Conservation (phyloP, 2,797 vertebrate genomes). For the Phataginus tricuspis region DNA sequence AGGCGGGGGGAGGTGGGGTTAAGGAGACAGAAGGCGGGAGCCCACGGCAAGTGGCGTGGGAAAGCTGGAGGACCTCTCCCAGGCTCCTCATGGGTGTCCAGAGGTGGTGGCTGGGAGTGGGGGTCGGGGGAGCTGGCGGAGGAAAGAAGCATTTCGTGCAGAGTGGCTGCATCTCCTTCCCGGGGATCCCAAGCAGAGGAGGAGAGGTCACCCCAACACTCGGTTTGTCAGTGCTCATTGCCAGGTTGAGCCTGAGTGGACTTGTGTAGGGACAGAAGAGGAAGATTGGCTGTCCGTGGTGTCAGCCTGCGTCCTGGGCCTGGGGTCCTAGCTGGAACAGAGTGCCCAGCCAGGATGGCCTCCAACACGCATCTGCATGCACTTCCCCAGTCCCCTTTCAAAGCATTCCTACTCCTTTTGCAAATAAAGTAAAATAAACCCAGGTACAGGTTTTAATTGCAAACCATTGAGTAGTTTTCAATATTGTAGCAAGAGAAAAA, state of each 20-base stretch:
- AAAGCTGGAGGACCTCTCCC: rapidly evolving
- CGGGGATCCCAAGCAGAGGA: neutral
- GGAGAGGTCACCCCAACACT: rapidly evolving
- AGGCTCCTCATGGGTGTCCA: rapidly evolving
- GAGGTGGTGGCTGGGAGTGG: too few relatives aligned
- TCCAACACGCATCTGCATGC: rapidly evolving
- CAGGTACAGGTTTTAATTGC: neutral
- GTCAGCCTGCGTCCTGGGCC: rapidly evolving
- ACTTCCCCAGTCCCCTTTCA: neutral
- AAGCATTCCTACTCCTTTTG: too few relatives aligned
- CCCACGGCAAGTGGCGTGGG: neutral
- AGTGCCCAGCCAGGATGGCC: neutral
- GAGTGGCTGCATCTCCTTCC: neutral
- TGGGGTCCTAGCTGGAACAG: rapidly evolving
- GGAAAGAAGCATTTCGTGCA: neutral
- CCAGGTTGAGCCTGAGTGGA: neutral
- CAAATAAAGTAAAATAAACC: neutral
- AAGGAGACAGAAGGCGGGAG: neutral
- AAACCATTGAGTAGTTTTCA: neutral
- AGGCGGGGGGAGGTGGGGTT: rapidly evolving
- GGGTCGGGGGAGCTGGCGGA: rapidly evolving
- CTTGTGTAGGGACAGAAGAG: neutral
- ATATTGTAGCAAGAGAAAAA: neutral
- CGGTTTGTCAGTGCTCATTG: neutral
- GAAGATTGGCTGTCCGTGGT: rapidly evolving